Base-by-base conservation (phyloP, 2,888 invertebrate species). In the Cataglyphis albicans region DNA sequence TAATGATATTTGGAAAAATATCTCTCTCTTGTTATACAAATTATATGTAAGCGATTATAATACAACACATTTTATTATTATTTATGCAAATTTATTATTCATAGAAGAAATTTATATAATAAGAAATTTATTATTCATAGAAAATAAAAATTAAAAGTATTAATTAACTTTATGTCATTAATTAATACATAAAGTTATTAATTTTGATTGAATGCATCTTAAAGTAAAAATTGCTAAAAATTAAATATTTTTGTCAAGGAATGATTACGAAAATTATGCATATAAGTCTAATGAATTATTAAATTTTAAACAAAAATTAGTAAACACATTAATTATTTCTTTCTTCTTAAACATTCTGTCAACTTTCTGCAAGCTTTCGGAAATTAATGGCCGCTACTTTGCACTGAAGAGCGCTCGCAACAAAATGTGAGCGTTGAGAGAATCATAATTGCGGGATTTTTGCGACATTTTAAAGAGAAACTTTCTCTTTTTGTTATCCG, bases 381-480 rank as follows among this genome's bases (percentile, higher is more conserved):
- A 44, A 44, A 70, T 80, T 48, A 59, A 80, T 48, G 18, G n/a
- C 21, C 59, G 25, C 44, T 44, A 35, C 59, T 80, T 80, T 21
- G 4, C 57, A 18, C n/a, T 21, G 55, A 38, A 52, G n/a, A 68
- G n/a, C 25, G 44, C 21, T 59, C 25, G 59, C 18, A 44, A 44
- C 52, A n/a, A 80, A 70, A 61, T 78, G 59, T 48, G 78, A 25
- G 18, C 59, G 57, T 44, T 18, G 57, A 32, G 41, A 57, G 44
- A 32, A 41, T 44, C 44, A 68, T 32, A 61, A 70, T 70, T 35
- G 57, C 44, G 57, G 18, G 3, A 32, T 44, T 25, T 68, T 59
- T 48, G 72, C 59, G 25, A 59, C 72, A 15, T 52, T 52, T 80
- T 80, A 80, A 80, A 80, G 72, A 70, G 70, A 48, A 35, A 80